Percentiles rank a stretch among this genome's conserved stretches.
Conservation (phyloP, 2,113 vertebrate genomes). For the Acrocephalus kingi region DNA sequence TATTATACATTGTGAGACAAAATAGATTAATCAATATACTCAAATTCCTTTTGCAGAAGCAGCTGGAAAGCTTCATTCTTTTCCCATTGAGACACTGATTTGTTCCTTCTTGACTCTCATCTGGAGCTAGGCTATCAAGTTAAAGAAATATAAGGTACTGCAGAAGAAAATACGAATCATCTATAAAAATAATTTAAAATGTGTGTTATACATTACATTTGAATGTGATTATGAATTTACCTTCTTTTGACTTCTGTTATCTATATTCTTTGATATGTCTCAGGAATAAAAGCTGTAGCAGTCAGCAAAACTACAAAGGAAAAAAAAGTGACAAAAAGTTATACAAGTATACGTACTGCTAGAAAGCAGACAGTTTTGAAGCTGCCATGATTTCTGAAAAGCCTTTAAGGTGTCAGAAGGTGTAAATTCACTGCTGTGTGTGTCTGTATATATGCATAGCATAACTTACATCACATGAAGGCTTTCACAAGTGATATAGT, state of each 20-base stretch:
- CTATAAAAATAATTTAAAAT: not conserved
- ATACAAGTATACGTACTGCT: not conserved
- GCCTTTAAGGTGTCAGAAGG: slow-evolving; percentile 44
- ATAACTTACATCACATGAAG: not conserved
- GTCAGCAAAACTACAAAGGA: slow-evolving; percentile 62
- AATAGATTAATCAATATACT: not conserved
- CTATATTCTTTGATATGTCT: slow-evolving; percentile 35
- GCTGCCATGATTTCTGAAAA: slow-evolving; percentile 25
- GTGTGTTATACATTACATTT: not conserved
- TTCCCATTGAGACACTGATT: not conserved
- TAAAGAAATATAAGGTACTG: not conserved
- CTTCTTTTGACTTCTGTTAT: slow-evolving; percentile 49
- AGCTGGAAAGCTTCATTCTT: not conserved
- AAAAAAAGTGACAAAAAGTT: not conserved
- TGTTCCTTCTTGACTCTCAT: not conserved
- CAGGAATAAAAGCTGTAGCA: slow-evolving; percentile 28
- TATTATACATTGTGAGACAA: not conserved
- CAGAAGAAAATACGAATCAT: not conserved
- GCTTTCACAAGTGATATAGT: not conserved
- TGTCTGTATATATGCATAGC: not conserved
- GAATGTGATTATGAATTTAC: slow-evolving; percentile 25
- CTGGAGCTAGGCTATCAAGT: not conserved
- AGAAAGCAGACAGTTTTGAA: slow-evolving; percentile 50
- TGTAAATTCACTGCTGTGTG: not conserved
- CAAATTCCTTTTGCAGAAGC: not conserved